Conservation (phyloP, 30 jellyfish, hydroid and myxozoan species). For the Aurelia aurita complex sp. Pacific region DNA sequence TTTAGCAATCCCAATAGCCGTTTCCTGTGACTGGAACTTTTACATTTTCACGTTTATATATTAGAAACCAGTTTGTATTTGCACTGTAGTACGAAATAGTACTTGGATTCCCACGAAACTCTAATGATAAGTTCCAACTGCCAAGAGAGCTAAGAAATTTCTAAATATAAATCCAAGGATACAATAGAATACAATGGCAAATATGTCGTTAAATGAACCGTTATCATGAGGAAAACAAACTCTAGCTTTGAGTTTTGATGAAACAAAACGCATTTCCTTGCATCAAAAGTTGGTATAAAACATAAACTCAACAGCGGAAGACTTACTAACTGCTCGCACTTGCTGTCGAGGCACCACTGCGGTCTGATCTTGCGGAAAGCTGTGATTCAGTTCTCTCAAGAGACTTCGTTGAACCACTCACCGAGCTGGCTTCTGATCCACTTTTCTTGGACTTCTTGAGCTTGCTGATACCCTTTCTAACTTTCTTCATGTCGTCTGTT, state of each 20-base stretch:
- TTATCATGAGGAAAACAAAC: no score
- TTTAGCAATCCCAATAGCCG: no score
- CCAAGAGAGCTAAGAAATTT: no score
- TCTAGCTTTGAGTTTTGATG: neutral
- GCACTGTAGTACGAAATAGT: no score
- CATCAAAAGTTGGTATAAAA: neutral
- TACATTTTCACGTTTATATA: no score
- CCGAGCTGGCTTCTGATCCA: conserved; percentile 7
- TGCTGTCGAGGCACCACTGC: neutral
- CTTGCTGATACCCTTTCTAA: conserved; percentile 12
- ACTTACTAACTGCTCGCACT: conserved; percentile 15
- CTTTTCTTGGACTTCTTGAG: conserved; percentile 7
- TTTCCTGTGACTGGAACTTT: no score
- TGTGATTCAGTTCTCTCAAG: conserved; percentile 42
- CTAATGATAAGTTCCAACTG: no score
- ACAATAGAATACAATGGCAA: no score
- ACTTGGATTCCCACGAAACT: no score
- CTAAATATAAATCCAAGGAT: no score
- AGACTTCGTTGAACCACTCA: neutral
- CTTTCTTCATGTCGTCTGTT: conserved; percentile 40
- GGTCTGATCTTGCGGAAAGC: neutral
- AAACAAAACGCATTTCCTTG: neutral
- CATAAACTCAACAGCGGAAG: neutral
- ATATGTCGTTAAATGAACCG: no score
- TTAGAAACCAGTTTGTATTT: no score